A percentile compares a stretch with the other conserved stretches of the same genome.
Conservation (phyloP, 2,888 invertebrate species). For the Eupithecia tripunctaria region DNA sequence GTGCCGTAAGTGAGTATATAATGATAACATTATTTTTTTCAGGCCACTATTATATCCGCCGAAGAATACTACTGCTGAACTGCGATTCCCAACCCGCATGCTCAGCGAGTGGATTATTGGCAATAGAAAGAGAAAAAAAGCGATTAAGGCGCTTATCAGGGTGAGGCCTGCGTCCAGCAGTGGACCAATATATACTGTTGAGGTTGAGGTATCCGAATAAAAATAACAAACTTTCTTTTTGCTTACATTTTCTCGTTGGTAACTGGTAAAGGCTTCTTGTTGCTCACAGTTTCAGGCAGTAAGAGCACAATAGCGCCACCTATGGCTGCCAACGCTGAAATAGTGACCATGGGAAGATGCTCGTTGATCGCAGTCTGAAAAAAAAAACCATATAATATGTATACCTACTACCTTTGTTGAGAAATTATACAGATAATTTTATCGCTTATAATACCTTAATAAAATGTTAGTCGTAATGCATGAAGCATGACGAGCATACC, state of each 20-base stretch:
- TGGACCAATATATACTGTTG: no score
- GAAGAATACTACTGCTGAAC: no score
- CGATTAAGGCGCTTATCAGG: no score
- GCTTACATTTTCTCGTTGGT: constrained; percentile 62
- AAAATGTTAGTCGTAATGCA: not conserved
- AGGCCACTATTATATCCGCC: no score
- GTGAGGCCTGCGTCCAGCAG: no score
- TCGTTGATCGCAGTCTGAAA: constrained; percentile 86
- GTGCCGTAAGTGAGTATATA: no score
- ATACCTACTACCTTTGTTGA: not conserved
- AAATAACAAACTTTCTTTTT: not conserved
- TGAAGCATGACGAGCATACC: not conserved
- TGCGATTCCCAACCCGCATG: no score
- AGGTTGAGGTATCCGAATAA: no score
- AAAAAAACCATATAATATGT: not conserved
- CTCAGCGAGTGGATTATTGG: no score
- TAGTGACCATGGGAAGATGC: constrained; percentile 88
- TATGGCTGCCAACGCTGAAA: constrained; percentile 87
- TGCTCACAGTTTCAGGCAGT: constrained; percentile 88
- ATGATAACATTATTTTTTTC: no score
- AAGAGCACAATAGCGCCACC: constrained; percentile 90
- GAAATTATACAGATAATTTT: not conserved
- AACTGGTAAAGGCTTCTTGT: constrained; percentile 45
- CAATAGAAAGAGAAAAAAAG: no score
- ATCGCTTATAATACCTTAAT: not conserved